Base-by-base conservation (phyloP, 2,797 vertebrate genomes). In the Sus cebifrons region DNA sequence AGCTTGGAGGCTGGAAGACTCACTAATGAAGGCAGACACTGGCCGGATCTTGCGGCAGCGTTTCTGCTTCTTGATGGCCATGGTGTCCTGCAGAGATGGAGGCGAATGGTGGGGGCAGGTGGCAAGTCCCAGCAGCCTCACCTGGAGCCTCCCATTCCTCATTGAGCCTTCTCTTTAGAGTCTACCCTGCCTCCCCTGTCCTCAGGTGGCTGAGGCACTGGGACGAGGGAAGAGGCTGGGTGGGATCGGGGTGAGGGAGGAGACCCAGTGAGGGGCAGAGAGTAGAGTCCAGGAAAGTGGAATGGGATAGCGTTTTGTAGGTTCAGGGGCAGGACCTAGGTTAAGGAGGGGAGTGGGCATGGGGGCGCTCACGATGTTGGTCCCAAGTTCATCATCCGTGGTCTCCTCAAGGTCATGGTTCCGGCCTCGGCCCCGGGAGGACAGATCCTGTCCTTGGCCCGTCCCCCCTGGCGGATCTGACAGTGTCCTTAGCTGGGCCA, bases 31-130 rank as follows among this genome's bases (percentile, higher is more conserved):
- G 96, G 99, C 99, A 83, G 99, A 99, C 64, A 99, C 99, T 0
- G 99, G 99, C n/a, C 99, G 99, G 81, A 99, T 99, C 97, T 99
- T 99, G 77, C 99, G 99, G 73, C 99, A 99, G 96, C 99, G 99
- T 96, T 99, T 99, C 92, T 99, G 98, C 98, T 99, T 99, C 97
- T 99, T 99, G 95, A 99, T 99, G 86, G 99, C 99, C 98, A 99
- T 99, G 1, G 99, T 99, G 98, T 99, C 99, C 99, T 99, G 93
- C 21, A n/a, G 91, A 92, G 56, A 93, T 3, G 32, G 97, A 77
- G 68, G 78, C 2, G 9, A 83, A 58, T 64, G 87, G 44, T 44
- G 65, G 62, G 94, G 78, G 65, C n/a, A 56, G 32, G 77, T 23
- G 36, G 3, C 71, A 40, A 56, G n/a, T 82, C 25, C 52, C 13